Evolutionary conservation across 2,113 vertebrate species (phyloP), one percentile per base, ranked within the genome.

Genomic region (Eretmochelys imbricata): DNA sequence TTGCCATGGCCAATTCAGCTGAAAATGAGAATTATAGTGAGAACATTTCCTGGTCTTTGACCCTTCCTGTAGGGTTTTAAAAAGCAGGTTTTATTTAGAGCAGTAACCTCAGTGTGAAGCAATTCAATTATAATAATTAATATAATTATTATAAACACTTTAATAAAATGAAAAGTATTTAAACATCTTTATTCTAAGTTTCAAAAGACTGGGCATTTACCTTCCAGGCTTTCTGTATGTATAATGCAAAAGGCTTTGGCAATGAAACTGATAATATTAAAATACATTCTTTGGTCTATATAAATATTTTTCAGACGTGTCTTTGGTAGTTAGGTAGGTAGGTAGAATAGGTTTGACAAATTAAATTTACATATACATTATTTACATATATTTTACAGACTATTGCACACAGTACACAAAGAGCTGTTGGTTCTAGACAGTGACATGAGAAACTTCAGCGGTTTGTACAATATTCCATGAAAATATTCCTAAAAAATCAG

Each of bases 1-100:
- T 96, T 97, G 95, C 96, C 96, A 89, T 85, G 86, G 98, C 95
- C 97, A 97, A 98, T 98, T 98, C 97, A 97, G 90, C 96, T 98
- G 97, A 97, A 98, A 98, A 98, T 94, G 96, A 97, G 98, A 98
- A 98, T 97, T 98, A 98, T 93, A 98, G 95, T 94, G 96, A 97
- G 96, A 96, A 94, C 94, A 93, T 96, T 98, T 98, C 98, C 98
- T 98, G 98, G 97, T 97, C 98, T 98, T 98, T 98, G 98, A 98
- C 97, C 97, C 94, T 97, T 97, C 96, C 82, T 97, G 95, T 80
- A 96, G 96, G 92, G 83, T 98, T 98, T 98, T 96, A 94, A 98
- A 98, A 98, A 97, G 97, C 96, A 92, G 90, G 10, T 83, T 97
- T 98, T 98, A 96, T 98, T 91, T 87, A 96, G 90, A 98, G 92